Evolutionary conservation across 2,113 vertebrate genomes (phyloP).

Genomic region (Hepsetus odoe): DNA sequence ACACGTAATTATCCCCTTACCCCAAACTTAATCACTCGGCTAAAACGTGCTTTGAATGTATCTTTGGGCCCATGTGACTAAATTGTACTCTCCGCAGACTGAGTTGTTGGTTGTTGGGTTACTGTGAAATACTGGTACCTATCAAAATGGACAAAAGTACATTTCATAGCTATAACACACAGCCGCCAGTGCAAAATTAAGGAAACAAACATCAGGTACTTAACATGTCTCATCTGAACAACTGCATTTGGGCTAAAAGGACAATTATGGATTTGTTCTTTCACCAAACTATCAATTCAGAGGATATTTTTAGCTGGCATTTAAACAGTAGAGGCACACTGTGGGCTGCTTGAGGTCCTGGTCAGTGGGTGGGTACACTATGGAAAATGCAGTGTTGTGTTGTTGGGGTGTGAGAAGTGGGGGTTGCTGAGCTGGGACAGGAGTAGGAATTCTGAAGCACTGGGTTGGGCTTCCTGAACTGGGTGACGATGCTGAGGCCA

Average conservation of each 20-base stretch:
- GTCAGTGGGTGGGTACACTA: constrained; percentile 28
- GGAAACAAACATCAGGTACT: background rate
- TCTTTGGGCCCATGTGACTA: background rate
- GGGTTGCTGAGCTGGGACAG: constrained; percentile 30
- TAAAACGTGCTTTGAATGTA: too few relatives aligned
- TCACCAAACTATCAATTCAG: background rate
- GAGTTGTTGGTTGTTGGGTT: too few relatives aligned
- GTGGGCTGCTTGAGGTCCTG: background rate
- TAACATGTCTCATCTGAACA: too few relatives aligned
- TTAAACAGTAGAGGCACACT: constrained; percentile 8
- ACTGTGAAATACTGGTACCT: too few relatives aligned
- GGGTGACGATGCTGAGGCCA: constrained; percentile 6
- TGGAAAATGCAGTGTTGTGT: background rate
- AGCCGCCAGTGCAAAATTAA: too few relatives aligned
- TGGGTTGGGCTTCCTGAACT: constrained; percentile 55
- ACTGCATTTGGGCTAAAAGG: too few relatives aligned
- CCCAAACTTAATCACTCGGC: too few relatives aligned
- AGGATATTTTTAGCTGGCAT: constrained; percentile 11
- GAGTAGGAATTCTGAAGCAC: constrained; percentile 33
- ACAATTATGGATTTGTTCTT: background rate
- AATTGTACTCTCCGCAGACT: background rate
- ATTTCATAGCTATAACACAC: too few relatives aligned
- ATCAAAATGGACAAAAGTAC: too few relatives aligned
- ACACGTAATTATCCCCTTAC: too few relatives aligned
- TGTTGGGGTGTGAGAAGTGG: constrained; percentile 4